Base-by-base conservation (phyloP, 2,888 invertebrate species). In the Tiliacea citrago region DNA sequence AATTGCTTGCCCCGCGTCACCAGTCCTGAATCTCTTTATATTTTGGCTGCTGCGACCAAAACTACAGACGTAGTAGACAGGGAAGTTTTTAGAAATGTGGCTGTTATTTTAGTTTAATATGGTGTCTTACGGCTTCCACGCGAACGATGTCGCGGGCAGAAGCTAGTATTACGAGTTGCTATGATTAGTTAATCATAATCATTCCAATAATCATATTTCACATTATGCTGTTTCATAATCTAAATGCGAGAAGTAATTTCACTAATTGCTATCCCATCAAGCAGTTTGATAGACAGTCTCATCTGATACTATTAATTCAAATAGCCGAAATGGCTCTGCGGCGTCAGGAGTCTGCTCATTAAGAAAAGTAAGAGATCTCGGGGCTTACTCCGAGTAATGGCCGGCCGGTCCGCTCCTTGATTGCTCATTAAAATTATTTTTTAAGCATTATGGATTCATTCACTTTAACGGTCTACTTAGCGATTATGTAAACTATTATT, bases 341-440 rank as follows among this genome's bases (percentile, higher is more conserved):
- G 67, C 71, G 66, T 77, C 73, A 73, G 62, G 72, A 84, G 74
- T 81, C 73, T 72, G 68, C 72, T 87, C 78, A 87, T 87, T 83
- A 83, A 77, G 83, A 75, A 77, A 85, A 83, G 79, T 83, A 68
- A 66, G 53, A 77, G 67, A 76, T 77, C 79, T 75, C 47, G 24
- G 24, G 53, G 76, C 71, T 81, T 75, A 77, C 68, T 81, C 67
- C 62, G 45, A 68, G 76, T 79, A 85, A 85, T 73, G 67, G 62
- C 62, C 67, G 71, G 62, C 61, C 68, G 61, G 68, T 51, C 47
- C 63, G 70, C 62, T 29, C 47, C 68, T 63, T 77, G 77, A 81
- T 85, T 77, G 77, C 83, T 86, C 70, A 77, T 86, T 81, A 87
- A 75, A 72, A 81, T 62, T 68, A 69, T 80, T 85, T 75, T 85